Evolutionary conservation across 2,888 invertebrate species (phyloP), one percentile per base, ranked within the genome.

Genomic region (Petrolisthes manimaculis): DNA sequence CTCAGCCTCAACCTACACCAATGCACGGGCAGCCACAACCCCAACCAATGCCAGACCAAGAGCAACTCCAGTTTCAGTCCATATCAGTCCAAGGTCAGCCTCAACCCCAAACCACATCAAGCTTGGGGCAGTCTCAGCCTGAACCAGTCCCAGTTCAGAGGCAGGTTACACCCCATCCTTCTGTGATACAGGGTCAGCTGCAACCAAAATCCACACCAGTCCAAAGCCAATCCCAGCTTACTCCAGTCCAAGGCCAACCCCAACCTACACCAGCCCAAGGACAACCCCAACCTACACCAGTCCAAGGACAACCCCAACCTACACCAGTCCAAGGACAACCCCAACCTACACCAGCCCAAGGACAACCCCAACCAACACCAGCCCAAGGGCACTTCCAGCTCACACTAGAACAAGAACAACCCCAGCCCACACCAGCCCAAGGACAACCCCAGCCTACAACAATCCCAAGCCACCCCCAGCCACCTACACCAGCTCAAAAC

Each of bases 31-130:
- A 67, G 24, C 83, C 67, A 9, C 83, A 86, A 54, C 83, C 69
- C 55, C 75, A 86, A 86, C 71, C 71, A 37, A 82, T 83, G 37
- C 24, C 87, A 87, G 83, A 83, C 24, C 78, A 83, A 55, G 82
- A 78, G 71, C 83, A 83, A 12, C 53, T 78, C 18, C 78, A 88
- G 24, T 81, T 21, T 75, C 81, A 84, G 75, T 82, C 77, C 84
- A 53, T 78, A 54, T 71, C 87, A 55, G 82, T 67, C 69, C 83
- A 83, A 12, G 24, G 67, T 8, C 78, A 88, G 24, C 84, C 71
- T 75, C 81, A 84, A 67, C 77, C 77, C 84, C 21, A 83, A 54
- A 69, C 87, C 37, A 77, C 67, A 78, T 78, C 77, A 12, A 51
- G 67, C 18, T 69, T 84, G 24, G 81, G n/a, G 67, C 81, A 84